A percentile compares a stretch with the other conserved stretches of the same genome.
phyloP scores from a whole-genome alignment of 2,797 vertebrate species.

The Acanthopagrus latus region DNA sequence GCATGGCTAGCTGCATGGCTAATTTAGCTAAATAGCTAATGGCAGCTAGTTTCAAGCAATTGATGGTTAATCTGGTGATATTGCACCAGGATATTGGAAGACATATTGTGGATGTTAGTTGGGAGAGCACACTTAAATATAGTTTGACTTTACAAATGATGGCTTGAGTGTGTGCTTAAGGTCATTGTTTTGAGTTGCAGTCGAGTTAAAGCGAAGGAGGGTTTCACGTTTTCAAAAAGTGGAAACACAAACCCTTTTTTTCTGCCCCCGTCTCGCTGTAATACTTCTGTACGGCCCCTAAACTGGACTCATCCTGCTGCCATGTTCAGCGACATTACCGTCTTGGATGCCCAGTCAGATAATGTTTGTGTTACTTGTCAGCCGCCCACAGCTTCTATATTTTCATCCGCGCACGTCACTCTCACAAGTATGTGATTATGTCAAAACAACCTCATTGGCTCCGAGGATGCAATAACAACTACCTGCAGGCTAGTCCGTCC shows the following conservation, averaged over 20 bases:
- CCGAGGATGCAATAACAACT: conserved; percentile 26
- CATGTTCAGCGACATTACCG: background rate
- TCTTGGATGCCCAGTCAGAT: background rate
- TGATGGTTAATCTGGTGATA: no score
- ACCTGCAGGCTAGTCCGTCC: conserved; percentile 9
- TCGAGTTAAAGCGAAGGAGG: background rate
- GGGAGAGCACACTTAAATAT: background rate
- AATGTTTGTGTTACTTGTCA: background rate
- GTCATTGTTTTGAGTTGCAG: background rate
- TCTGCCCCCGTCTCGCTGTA: background rate
- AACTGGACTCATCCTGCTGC: background rate
- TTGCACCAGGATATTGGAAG: background rate
- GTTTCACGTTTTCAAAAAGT: background rate
- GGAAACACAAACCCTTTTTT: background rate
- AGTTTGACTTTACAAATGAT: no score
- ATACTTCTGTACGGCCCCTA: background rate
- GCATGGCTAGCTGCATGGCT: no score
- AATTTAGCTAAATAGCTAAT: no score
- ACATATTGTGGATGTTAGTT: background rate
- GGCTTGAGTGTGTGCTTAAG: no score
- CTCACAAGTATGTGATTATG: conserved; percentile 14
- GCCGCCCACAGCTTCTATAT: conserved; percentile 6
- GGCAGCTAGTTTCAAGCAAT: no score
- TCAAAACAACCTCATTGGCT: background rate
- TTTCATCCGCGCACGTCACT: background rate